A percentile compares a stretch with the other conserved stretches of the same genome.
Conservation (phyloP, 2,797 vertebrate genomes). For the Pseudopleuronectes americanus region DNA sequence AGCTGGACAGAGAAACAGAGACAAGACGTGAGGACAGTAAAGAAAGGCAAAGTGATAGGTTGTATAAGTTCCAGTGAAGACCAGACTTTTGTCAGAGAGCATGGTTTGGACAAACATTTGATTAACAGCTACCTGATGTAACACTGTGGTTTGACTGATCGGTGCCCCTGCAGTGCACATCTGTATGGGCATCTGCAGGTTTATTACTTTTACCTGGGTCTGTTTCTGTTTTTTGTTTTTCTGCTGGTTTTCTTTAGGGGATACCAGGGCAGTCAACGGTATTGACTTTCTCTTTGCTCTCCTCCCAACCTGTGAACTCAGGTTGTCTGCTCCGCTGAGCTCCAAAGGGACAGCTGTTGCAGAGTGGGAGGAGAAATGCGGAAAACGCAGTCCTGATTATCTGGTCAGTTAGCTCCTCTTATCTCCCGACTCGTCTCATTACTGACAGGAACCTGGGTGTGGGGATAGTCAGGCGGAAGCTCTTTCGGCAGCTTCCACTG, state of each 20-base stretch:
- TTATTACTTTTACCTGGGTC: slow-evolving; percentile 23
- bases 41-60: slow-evolving; percentile 2
- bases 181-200: background rate
- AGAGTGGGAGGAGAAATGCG: slow-evolving; percentile 37
- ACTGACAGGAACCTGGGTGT: slow-evolving; percentile 30
- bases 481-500: slow-evolving; percentile 24
- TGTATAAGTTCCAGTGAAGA: background rate
- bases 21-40: background rate
- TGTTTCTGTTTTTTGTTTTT: slow-evolving; percentile 21
- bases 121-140: slow-evolving; percentile 1
- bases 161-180: background rate
- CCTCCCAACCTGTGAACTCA: slow-evolving; percentile 53
- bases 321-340: slow-evolving; percentile 61
- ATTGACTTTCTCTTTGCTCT: slow-evolving; percentile 58
- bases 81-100: background rate
- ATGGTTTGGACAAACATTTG: background rate
- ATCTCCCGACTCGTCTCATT: slow-evolving; percentile 45
- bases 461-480: slow-evolving; percentile 35
- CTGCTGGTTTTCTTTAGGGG: slow-evolving; percentile 28
- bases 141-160: background rate
- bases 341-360: slow-evolving; percentile 47
- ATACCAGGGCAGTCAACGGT: slow-evolving; percentile 42
- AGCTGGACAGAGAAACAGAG: slow-evolving; percentile 9
- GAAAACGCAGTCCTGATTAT: slow-evolving; percentile 60
- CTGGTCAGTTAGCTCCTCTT: slow-evolving; percentile 63